Base-by-base conservation (phyloP, 2,888 invertebrate species). In the Mechanitis mazaeus region DNA sequence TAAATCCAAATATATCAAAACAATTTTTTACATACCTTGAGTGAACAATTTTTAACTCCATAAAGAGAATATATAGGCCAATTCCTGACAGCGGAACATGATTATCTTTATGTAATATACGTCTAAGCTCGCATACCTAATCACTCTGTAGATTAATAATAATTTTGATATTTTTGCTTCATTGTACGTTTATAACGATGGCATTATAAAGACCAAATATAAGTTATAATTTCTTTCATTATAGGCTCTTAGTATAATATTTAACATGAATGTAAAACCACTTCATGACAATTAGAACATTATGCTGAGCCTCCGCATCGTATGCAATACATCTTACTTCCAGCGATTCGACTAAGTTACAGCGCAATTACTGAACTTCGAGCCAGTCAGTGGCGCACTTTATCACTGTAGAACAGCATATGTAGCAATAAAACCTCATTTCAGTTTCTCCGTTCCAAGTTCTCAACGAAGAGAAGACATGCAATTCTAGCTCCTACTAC, bases 361-460 rank as follows among this genome's bases (percentile, higher is more conserved):
- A 56, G 55, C 58, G 62, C 66, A 70, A 70, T 69, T 68, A 68
- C 63, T 55, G 55, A 66, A 69, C 64, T 67, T 66, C 33, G 59
- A 60, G 56, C 58, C 64, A 65, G 60, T 65, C 65, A 64, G 65
- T 65, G 62, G 64, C 59, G 61, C 59, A 70, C 63, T 70, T 67
- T 71, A 67, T 69, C 68, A 69, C 64, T 63, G 64, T 59, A 60
- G 56, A 67, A 62, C 69, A 68, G 71, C 72, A 64, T 65, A 65
- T 64, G 63, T 46, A 55, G 67, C 64, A 67, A 67, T 67, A 68
- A 68, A 68, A 67, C 58, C 56, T 60, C 56, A 58, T 61, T 64
- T 58, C 64, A 58, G 46, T 50, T 28, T 31, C 28, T 9, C 28
- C 50, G 31, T 31, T 28, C 31, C 7, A 61, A 58, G 42, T 55